Percentiles rank a stretch among this genome's conserved stretches.
Evolutionary conservation across 2,797 vertebrate genomes (phyloP).

Genomic region (Lophotriccus pileatus): DNA sequence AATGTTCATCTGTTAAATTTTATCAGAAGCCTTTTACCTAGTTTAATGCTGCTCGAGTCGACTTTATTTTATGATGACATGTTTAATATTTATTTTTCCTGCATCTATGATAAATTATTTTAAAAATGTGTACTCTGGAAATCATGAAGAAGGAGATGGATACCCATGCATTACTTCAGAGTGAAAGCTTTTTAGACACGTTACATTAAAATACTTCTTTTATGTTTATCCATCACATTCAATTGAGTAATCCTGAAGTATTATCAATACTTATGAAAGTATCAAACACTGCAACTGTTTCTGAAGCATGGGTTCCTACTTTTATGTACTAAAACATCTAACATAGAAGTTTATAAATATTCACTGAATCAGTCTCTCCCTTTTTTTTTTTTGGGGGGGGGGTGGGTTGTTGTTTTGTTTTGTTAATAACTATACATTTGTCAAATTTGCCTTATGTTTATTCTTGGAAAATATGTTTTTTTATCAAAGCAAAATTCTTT

Average conservation of each 20-base stretch:
- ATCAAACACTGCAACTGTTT: neutral
- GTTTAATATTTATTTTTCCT: neutral
- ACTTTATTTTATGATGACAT: neutral
- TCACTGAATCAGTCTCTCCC: neutral
- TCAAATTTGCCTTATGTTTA: neutral
- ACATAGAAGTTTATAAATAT: neutral
- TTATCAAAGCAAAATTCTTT: neutral
- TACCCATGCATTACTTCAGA: neutral
- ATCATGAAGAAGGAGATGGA: neutral
- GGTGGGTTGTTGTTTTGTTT: neutral
- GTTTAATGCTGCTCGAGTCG: neutral
- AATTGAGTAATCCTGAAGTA: neutral
- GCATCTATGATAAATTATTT: neutral
- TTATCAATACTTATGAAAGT: rapidly evolving
- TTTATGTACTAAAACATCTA: neutral
- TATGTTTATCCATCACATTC: neutral
- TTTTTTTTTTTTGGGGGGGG: too few species aligned
- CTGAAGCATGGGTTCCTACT: neutral
- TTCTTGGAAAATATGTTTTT: neutral
- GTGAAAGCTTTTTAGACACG: neutral
- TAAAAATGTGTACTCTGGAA: neutral
- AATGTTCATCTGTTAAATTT: neutral
- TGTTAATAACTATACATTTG: neutral
- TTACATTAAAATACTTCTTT: neutral
- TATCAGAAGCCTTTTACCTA: neutral